Evolutionary conservation across 2,888 invertebrate species (phyloP), one percentile per base, ranked within the genome.

Genomic region (Drosophila quinaria): DNA sequence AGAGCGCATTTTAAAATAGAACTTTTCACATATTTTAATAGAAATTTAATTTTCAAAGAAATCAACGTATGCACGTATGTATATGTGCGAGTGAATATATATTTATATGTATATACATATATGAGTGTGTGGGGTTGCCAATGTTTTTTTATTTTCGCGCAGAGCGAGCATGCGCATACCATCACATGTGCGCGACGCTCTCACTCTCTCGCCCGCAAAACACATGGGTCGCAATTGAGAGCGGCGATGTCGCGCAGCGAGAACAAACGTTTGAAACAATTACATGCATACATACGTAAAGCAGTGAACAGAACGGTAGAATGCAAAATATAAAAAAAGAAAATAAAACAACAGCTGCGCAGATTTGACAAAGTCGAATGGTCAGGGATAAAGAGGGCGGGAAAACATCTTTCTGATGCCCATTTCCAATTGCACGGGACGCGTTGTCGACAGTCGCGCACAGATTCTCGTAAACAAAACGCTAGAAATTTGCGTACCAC

Each of bases 81-180:
- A 33, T 71, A 41, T 54, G 54, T 54, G 37, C 19, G 70, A 61
- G 52, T 66, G 52, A 70, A 44, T 54, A 50, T 67, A 56, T 69
- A 52, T 70, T 55, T 55, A 46, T 49, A 13, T 49, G 31, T 50
- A 13, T 49, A 35, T 50, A 15, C 70, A 31, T 49, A 41, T 50
- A 49, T 69, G 52, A 70, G 63, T 65, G 66, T 84, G 66, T 67
- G 73, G 54, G 74, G 74, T 52, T 80, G 80, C 69, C 86, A 76
- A 84, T 87, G 74, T 71, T 77, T 77, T 81, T 80, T 80, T n/a
- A n/a, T 54, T 71, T 80, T 71, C 64, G 80, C 77, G 63, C 69
- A 51, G 77, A 80, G 67, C 55, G 87, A 67, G 89, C 84, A 87
- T 82, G 82, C 82, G 82, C 82, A 87, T 81, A 74, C 85, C 71